These are phyloP conservation scores for Amblyjoppa fuscipennis DNA, from an alignment of 2,888 invertebrate species.

Conservation along the genomic window DNA sequence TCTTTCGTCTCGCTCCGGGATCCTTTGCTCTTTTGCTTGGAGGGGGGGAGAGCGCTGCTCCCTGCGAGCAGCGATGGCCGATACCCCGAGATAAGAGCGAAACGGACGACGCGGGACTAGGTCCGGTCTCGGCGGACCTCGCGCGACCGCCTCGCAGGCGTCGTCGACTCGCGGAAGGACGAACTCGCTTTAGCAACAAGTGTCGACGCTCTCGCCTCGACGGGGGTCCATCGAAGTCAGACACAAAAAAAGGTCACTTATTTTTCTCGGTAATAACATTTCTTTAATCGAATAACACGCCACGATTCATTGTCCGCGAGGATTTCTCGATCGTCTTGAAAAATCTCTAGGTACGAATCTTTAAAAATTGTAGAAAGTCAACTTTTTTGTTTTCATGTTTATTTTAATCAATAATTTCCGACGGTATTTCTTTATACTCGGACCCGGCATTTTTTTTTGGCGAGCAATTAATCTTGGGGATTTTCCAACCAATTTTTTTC, in stretches of 20 bases:
- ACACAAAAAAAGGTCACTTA: not conserved
- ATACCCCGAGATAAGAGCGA: conserved; percentile 47
- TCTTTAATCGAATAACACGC: not conserved
- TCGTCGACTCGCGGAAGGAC: conserved; percentile 66
- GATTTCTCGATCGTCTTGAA: not conserved
- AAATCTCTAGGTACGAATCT: not conserved
- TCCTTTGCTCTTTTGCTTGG: not conserved
- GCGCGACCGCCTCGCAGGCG: conserved; percentile 39
- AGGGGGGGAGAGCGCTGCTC: not conserved
- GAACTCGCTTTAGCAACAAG: conserved; percentile 73
- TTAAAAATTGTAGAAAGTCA: no score
- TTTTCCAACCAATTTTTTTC: no score
- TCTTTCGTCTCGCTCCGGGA: not conserved
- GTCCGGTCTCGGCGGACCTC: conserved; percentile 52
- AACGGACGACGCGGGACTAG: conserved; percentile 18
- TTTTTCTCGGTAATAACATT: not conserved
- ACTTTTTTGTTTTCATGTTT: no score
- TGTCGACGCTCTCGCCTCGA: conserved; percentile 64
- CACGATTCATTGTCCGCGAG: not conserved
- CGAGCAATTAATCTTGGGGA: no score
- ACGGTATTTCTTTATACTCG: no score
- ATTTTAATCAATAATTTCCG: no score
- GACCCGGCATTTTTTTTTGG: no score
- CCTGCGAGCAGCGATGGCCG: conserved; percentile 23
- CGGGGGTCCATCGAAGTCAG: not conserved